Base-by-base conservation (phyloP, 2,797 vertebrate genomes). In the Mionectes olivaceus region DNA sequence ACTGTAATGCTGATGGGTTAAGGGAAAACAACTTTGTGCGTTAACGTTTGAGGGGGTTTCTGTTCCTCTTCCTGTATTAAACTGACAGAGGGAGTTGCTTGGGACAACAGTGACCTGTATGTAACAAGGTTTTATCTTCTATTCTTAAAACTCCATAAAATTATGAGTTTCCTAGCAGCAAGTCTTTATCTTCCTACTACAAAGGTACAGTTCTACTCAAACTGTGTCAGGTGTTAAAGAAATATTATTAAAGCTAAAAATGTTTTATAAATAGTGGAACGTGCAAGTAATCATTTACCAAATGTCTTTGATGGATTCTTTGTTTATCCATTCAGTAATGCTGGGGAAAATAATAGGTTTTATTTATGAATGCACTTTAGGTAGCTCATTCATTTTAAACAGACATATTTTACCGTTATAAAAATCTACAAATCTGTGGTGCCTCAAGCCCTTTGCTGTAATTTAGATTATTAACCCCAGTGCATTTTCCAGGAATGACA, bases 371-470 rank as follows among this genome's bases (percentile, higher is more conserved):
- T 84, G 67, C 67, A 88, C 85, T 96, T 92, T 13, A 82, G 41
- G 35, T 81, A 44, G 53, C 79, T 95, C 52, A 70, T 94, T 94
- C 61, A 78, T 93, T 95, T 94, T 79, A 93, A 96, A 89, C 27
- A 84, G 83, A 70, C 43, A 19, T 91, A 86, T 75, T 92, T 94
- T 85, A 69, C 78, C 43, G 33, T 28, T 87, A 61, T 67, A 86
- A 91, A 94, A 88, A 89, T 39, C 55, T 91, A 79, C 67, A 76
- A 25, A 87, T 81, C 63, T 79, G 19, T 76, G 55, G 56, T 67
- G 85, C 89, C 91, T 79, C 46, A 59, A 94, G 91, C 63, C 57
- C 55, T 88, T 83, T 33, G 59, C 85, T 82, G 1, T 83, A 91
- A 88, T 64, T 82, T 67, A 82, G 86, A 89, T 85, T 84, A 89